Percentiles rank a stretch among this genome's conserved stretches.
Conservation (phyloP, 2,113 vertebrate species). For the Ursus arctos region DNA sequence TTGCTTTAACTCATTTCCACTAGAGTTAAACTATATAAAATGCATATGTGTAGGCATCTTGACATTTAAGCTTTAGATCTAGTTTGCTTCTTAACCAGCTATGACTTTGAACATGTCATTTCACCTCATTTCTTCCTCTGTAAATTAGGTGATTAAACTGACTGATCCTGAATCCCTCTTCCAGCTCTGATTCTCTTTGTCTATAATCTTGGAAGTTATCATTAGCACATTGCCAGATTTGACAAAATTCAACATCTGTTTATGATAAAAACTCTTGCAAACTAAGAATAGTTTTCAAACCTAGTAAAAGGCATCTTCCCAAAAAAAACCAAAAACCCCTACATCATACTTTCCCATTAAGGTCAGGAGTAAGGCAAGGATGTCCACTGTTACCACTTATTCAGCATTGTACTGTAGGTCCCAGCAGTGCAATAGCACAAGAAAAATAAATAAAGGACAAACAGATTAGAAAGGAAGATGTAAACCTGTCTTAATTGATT, state of each 20-base stretch:
- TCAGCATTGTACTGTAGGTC: not conserved
- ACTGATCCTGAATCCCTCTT: not conserved
- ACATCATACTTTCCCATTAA: not conserved
- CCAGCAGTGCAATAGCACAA: not conserved
- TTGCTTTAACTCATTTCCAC: not conserved
- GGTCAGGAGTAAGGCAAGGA: not conserved
- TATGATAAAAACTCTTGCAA: not conserved
- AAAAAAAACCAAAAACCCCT: not conserved
- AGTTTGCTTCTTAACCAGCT: not conserved
- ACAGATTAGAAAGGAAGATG: not conserved
- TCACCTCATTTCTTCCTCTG: not conserved
- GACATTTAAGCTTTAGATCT: not conserved
- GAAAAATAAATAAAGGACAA: not conserved
- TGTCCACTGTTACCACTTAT: not conserved
- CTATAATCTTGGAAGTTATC: not conserved
- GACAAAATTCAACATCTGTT: not conserved
- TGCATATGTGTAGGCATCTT: not conserved
- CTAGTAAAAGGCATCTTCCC: not conserved
- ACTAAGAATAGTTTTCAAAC: not conserved
- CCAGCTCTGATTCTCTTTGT: not conserved
- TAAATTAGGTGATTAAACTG: not conserved
- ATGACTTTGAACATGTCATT: not conserved
- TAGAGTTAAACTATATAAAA: not conserved
- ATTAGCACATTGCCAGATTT: not conserved
- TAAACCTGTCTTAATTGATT: not conserved